Percentiles rank a stretch among this genome's conserved stretches.
These are phyloP conservation scores for Diacarnus erythraeanus DNA, from an alignment of 37 sponge, comb jelly and placozoan species.

Conservation along the genomic window DNA sequence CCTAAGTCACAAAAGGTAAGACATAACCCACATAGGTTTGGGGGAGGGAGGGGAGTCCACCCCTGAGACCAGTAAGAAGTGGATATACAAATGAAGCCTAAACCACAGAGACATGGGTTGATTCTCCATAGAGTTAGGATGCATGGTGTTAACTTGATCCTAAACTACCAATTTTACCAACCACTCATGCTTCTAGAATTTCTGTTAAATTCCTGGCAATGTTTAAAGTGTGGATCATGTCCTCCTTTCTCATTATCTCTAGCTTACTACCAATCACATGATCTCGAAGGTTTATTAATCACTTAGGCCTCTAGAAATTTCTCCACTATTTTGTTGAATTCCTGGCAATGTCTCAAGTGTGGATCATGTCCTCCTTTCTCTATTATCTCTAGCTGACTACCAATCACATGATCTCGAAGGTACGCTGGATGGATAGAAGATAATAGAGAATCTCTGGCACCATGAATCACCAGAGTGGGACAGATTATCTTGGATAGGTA, in stretches of 20 bases:
- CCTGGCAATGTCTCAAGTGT: constrained; percentile 50
- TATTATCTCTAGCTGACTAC: constrained; percentile 1
- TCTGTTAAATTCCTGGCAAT: constrained; percentile 63
- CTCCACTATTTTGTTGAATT: constrained; percentile 66
- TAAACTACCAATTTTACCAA: not conserved
- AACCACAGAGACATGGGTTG: too few relatives aligned
- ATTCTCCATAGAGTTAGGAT: too few relatives aligned
- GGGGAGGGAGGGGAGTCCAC: too few relatives aligned
- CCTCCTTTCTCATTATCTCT: constrained; percentile 47
- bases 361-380: constrained; percentile 72
- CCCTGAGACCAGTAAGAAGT: too few relatives aligned
- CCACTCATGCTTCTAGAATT: constrained; percentile 31
- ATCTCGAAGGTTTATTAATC: constrained; percentile 9
- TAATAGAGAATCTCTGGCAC: constrained; percentile 53
- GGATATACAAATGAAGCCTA: too few relatives aligned
- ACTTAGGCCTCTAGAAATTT: constrained; percentile 33
- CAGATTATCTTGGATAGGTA: constrained; percentile 27
- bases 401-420: constrained; percentile 26
- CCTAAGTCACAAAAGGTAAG: too few relatives aligned
- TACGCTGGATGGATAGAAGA: constrained; percentile 60
- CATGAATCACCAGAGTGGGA: constrained; percentile 74
- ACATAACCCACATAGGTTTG: too few relatives aligned
- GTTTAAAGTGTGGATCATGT: constrained; percentile 65
- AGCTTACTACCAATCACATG: constrained; percentile 6
- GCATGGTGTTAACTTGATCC: too few relatives aligned